Conservation (phyloP, 2,888 invertebrate species). For the Aphrophora alni region DNA sequence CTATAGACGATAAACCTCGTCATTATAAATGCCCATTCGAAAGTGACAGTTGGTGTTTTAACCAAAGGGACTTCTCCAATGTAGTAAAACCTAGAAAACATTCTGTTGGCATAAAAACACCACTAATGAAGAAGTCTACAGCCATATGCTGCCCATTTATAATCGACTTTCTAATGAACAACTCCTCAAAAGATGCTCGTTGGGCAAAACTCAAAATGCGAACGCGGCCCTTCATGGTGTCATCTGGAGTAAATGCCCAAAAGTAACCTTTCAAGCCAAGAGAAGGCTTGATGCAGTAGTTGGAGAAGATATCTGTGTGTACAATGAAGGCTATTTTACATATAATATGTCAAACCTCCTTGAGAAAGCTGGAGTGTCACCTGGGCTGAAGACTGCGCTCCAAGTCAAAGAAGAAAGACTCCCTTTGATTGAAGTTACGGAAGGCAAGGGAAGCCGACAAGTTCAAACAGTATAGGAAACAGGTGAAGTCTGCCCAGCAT, state of each 20-base stretch:
- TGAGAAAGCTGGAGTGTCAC: not conserved
- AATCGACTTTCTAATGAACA: slow-evolving; percentile 6
- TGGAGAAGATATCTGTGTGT: not conserved
- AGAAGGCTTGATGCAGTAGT: not conserved
- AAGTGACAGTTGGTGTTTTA: slow-evolving; percentile 22
- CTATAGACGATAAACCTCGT: not conserved
- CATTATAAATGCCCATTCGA: slow-evolving; percentile 7
- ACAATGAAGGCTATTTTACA: slow-evolving; percentile 15
- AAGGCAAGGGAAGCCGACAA: slow-evolving; percentile 10
- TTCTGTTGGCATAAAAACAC: slow-evolving; percentile 11
- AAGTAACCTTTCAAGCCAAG: slow-evolving; percentile 9
- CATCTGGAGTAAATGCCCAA: slow-evolving; percentile 25
- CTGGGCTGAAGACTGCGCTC: not conserved
- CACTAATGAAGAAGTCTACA: not conserved
- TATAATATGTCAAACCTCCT: slow-evolving; percentile 2
- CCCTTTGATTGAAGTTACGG: not conserved
- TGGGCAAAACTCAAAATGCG: slow-evolving; percentile 15
- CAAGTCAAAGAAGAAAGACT: not conserved
- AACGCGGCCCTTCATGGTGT: slow-evolving; percentile 15
- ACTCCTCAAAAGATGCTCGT: not conserved
- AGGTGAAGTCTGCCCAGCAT: not conserved
- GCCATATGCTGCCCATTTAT: slow-evolving; percentile 13
- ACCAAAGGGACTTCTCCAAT: not conserved
- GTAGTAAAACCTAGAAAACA: not conserved
- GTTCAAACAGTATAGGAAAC: slow-evolving; percentile 16